Base-by-base conservation (phyloP, 2,888 invertebrate species). In the Palloptera scutellata region DNA sequence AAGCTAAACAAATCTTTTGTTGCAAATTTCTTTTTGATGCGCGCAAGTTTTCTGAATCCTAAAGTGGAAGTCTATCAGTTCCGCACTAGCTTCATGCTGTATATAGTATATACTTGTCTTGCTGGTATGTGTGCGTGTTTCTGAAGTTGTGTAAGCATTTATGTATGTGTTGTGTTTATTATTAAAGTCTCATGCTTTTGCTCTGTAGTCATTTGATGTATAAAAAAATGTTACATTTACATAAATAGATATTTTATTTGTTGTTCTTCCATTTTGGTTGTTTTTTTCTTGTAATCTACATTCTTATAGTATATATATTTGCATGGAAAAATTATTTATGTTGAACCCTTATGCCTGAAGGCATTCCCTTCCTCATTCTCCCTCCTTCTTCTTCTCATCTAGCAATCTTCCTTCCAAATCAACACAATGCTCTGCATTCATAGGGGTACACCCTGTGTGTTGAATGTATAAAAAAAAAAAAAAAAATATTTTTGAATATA, bases 1-100 rank as follows among this genome's bases (percentile, higher is more conserved):
- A 70, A 67, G 67, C 70, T 61, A 65, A 61, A 67, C 66, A 70
- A 70, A 70, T 67, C 70, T 67, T 70, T 70, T 70, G 70, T 70
- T 65, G 30, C 57, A 45, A 54, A 70, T 62, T 53, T 55, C 61
- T 67, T 67, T 67, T 41, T 52, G 54, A n/a, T 48, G 12, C 15
- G 48, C 48, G 15, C 15, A 48, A 48, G 15, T 8, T 48, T 48
- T 48, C 48, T 48, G 8, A 30, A 30, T 4, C 30, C 30, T 30
- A 30, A 30, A 30, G 30, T 30, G 30, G 30, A 30, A 30, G 30
- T 30, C 30, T 30, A 30, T 4, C 30, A 30, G 30, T 30, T 30
- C 30, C 30, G 30, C 30, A 30, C 30, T 30, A 30, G 3, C 30
- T 30, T 30, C 30, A 30, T 30, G 6, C 30, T 30, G 6, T 6